These are phyloP conservation scores for Oeneis ivallda DNA, from an alignment of 2,888 invertebrate species.

Conservation along the genomic window DNA sequence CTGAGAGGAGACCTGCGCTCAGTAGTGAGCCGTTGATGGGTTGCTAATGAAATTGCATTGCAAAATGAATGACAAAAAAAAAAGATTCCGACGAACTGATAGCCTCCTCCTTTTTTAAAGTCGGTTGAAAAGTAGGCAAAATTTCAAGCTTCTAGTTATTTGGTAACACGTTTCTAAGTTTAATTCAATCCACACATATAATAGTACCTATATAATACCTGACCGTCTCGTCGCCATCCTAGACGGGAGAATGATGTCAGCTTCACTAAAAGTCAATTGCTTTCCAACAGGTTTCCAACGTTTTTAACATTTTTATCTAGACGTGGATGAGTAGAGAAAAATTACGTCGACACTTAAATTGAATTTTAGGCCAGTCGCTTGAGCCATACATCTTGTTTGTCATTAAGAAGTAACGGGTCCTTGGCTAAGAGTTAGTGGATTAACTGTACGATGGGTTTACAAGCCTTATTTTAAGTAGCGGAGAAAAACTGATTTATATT, in stretches of 20 bases:
- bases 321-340: conserved; percentile 31
- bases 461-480: neutral
- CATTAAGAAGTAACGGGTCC: conserved; percentile 32
- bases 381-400: conserved; percentile 35
- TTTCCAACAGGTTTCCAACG: conserved; percentile 28
- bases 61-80: too few relatives aligned
- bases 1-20: too few relatives aligned
- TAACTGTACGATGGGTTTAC: neutral
- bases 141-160: too few relatives aligned
- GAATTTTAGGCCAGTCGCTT: conserved; percentile 23
- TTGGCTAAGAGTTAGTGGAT: neutral
- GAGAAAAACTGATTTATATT: too few relatives aligned
- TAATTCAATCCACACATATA: neutral
- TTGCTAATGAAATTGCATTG: too few relatives aligned
- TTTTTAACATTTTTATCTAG: conserved; percentile 24
- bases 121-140: too few relatives aligned
- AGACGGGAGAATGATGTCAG: conserved; percentile 33
- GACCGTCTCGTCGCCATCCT: conserved; percentile 14
- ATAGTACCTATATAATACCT: conserved; percentile 17
- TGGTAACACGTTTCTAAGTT: too few relatives aligned
- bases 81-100: too few relatives aligned
- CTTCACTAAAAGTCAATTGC: conserved; percentile 34
- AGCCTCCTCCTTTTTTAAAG: too few relatives aligned
- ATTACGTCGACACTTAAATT: conserved; percentile 29
- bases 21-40: too few relatives aligned